These are phyloP conservation scores for Phyto melanocephala DNA, from an alignment of 2,888 invertebrate species.

Conservation along the genomic window DNA sequence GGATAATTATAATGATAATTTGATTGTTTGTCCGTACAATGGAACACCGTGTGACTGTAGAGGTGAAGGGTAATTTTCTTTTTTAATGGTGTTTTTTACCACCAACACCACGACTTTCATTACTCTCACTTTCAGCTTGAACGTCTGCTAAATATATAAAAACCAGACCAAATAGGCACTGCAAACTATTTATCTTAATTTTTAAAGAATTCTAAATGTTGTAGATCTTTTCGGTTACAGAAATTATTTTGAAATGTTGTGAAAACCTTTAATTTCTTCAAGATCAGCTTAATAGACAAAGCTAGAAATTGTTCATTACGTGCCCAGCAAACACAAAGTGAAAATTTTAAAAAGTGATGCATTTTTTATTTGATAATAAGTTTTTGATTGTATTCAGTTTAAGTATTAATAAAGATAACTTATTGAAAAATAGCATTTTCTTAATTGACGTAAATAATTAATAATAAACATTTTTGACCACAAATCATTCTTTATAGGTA, in stretches of 20 bases:
- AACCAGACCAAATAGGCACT: constrained; percentile 1
- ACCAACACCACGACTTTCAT: constrained; percentile 17
- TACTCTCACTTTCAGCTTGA: constrained; percentile 12
- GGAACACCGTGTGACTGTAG: background rate
- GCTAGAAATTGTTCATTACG: no score
- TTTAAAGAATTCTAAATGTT: background rate
- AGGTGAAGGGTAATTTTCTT: background rate
- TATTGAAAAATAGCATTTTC: no score
- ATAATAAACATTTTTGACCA: no score
- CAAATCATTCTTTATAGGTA: no score
- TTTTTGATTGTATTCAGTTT: no score
- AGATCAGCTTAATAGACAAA: background rate
- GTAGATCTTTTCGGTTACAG: background rate
- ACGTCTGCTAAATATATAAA: background rate
- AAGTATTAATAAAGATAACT: no score
- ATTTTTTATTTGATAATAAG: no score
- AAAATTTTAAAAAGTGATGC: no score
- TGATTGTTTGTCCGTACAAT: constrained; percentile 44
- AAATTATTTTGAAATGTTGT: constrained; percentile 14
- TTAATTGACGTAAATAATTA: no score
- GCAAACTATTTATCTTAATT: constrained; percentile 19
- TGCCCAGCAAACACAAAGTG: no score
- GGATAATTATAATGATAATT: constrained; percentile 57
- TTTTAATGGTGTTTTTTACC: background rate
- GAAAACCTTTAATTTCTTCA: background rate